These are phyloP conservation scores for Sebastes hubbsi DNA, from an alignment of 2,797 vertebrate species.

Conservation along the genomic window DNA sequence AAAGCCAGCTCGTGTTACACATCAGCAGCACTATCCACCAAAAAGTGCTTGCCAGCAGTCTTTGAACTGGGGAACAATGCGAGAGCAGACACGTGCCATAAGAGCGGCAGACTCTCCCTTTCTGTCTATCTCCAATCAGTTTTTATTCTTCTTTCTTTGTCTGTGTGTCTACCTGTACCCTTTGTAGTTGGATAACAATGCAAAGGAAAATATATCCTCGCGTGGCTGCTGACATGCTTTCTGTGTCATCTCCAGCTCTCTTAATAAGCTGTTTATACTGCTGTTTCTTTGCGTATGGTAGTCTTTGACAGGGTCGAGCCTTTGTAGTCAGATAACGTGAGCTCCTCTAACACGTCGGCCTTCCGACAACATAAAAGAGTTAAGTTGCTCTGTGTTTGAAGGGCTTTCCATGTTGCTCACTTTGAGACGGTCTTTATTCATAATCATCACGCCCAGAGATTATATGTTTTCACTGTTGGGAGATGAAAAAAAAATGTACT, in stretches of 20 bases:
- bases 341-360: constrained; percentile 9
- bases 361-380: constrained; percentile 24
- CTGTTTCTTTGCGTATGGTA: constrained; percentile 16
- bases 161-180: constrained; percentile 19
- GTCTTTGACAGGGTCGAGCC: constrained; percentile 34
- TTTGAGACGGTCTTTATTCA: constrained; percentile 30
- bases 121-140: constrained; percentile 10
- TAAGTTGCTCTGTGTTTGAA: constrained; percentile 5
- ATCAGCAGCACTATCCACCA: background rate
- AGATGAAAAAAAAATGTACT: constrained; percentile 8
- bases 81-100: background rate
- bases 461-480: background rate
- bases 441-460: constrained; percentile 28
- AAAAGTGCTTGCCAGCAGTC: background rate
- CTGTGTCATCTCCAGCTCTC: constrained; percentile 25
- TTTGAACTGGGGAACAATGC: constrained; percentile 26
- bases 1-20: background rate
- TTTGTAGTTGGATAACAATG: constrained; percentile 47
- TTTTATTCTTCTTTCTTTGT: constrained; percentile 6
- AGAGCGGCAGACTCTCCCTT: background rate
- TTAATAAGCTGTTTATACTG: constrained; percentile 57
- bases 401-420: constrained; percentile 16
- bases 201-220: constrained; percentile 23
- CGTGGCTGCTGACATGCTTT: constrained; percentile 23
- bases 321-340: constrained; percentile 57